Evolutionary conservation across 2,113 vertebrate species (phyloP).

Genomic region (Hypanus sabinus): DNA sequence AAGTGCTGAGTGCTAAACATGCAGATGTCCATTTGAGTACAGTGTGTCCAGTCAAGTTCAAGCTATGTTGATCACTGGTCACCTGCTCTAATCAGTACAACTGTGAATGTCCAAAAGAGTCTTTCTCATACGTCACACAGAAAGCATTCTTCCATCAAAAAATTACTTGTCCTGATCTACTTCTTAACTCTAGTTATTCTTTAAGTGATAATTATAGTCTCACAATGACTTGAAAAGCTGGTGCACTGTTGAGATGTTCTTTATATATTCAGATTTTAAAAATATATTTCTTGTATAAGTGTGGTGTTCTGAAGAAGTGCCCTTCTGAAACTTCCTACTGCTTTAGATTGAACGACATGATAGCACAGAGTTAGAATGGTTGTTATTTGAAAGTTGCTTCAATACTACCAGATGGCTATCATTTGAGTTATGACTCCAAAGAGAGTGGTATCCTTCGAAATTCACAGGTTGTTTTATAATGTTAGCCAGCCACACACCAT

Average conservation of each 20-base stretch:
- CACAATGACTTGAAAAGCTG: no score
- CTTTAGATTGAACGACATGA: not conserved
- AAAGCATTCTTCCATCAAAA: not conserved
- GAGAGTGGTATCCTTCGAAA: not conserved
- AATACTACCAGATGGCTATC: not conserved
- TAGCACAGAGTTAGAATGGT: not conserved
- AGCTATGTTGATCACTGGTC: not conserved
- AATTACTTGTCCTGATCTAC: not conserved
- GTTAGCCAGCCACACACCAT: not conserved
- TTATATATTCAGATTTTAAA: not conserved
- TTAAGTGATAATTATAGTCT: no score
- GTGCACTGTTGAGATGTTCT: not conserved
- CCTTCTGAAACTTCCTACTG: not conserved
- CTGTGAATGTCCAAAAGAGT: not conserved
- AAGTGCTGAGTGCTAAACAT: not conserved
- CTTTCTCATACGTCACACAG: not conserved
- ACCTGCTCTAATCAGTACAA: not conserved
- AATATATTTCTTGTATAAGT: not conserved
- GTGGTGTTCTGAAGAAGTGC: not conserved
- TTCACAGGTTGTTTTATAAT: not conserved
- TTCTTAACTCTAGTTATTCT: not conserved
- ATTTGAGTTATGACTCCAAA: not conserved
- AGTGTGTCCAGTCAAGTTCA: not conserved
- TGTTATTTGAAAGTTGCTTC: not conserved
- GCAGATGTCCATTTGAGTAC: not conserved